These are phyloP conservation scores for Bergia sp. DNA, from an alignment of 92 coral and sea anemone species.

Conservation along the genomic window DNA sequence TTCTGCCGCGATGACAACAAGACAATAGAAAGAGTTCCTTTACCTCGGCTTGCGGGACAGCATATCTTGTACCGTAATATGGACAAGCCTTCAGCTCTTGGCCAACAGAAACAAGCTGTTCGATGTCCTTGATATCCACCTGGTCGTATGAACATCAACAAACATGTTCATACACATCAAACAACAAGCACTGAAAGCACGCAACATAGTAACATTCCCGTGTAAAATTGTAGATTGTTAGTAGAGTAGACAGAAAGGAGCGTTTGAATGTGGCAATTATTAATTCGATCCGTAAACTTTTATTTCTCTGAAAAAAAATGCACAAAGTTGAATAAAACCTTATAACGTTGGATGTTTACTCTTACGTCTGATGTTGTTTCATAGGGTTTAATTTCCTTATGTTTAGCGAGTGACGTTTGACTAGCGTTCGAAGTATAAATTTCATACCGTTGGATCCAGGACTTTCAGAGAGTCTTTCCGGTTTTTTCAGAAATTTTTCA, in stretches of 20 bases:
- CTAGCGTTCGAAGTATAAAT: neutral
- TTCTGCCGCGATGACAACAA: neutral
- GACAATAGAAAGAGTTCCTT: neutral
- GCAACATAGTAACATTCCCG: no score
- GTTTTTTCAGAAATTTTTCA: no score
- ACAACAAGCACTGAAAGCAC: no score
- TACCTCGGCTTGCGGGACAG: conserved; percentile 94
- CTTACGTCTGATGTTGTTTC: neutral
- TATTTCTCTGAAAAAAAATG: neutral
- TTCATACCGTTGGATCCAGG: neutral
- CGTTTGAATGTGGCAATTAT: neutral
- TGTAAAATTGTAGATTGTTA: no score
- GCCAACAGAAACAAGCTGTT: conserved; percentile 91
- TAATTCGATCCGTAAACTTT: neutral
- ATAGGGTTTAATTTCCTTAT: no score
- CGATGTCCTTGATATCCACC: conserved; percentile 91
- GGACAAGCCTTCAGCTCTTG: conserved; percentile 92
- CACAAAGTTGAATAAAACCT: no score
- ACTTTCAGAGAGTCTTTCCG: no score
- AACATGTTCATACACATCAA: neutral
- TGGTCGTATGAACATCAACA: conserved; percentile 13
- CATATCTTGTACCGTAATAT: conserved; percentile 91
- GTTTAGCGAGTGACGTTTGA: no score
- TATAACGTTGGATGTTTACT: no score
- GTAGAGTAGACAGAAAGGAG: no score